Conservation (phyloP, 2,113 vertebrate species). For the Sylvilagus bachmani region DNA sequence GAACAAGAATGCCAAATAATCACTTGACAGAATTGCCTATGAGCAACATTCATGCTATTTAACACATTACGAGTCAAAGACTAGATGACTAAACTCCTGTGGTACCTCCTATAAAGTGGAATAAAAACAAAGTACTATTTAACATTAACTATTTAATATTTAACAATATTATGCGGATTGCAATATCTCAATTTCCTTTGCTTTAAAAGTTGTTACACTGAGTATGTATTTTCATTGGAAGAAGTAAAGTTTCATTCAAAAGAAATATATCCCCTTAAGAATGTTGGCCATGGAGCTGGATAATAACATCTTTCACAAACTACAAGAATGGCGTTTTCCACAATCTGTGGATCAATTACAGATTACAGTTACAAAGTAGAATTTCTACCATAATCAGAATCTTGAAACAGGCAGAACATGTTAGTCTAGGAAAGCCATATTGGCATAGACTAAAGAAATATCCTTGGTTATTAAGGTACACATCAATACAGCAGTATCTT, state of each 20-base stretch:
- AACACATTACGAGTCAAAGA: background rate
- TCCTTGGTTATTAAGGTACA: background rate
- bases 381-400: background rate
- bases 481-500: background rate
- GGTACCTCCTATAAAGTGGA: constrained; percentile 10
- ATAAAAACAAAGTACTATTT: background rate
- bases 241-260: constrained; percentile 6
- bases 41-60: background rate
- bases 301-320: background rate
- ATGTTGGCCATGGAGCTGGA: background rate
- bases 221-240: background rate
- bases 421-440: background rate
- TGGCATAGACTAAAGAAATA: background rate
- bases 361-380: background rate
- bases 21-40: background rate
- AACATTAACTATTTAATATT: no score
- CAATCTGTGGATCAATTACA: background rate
- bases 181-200: background rate
- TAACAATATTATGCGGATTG: constrained; percentile 16
- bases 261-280: constrained; percentile 5
- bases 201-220: background rate
- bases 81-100: background rate
- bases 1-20: constrained; percentile 61
- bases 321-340: background rate
- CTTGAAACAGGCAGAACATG: background rate